Percentiles rank a stretch among this genome's conserved stretches.
Evolutionary conservation across 2,888 invertebrate species (phyloP).

Genomic region (Gasteruption jaculator): DNA sequence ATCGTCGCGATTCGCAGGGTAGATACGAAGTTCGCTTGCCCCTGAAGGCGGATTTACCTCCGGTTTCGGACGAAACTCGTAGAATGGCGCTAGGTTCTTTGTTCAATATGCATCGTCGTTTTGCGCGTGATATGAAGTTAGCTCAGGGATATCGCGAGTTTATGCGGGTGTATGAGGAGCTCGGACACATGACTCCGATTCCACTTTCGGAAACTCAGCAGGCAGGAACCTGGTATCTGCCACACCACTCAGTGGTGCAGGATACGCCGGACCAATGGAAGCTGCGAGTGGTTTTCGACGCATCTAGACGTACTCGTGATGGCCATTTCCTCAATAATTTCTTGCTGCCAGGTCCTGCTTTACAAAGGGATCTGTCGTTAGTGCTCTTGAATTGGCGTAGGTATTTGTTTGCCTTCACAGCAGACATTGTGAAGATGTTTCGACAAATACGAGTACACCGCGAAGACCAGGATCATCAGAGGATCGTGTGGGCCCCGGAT

Average conservation of each 20-base stretch:
- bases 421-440: conserved; percentile 16
- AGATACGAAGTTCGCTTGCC: conserved; percentile 8
- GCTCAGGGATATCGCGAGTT: conserved; percentile 1
- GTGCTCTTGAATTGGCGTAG: conserved; percentile 9
- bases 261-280: neutral
- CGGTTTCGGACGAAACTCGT: neutral
- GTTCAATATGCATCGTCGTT: neutral
- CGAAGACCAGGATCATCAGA: conserved; percentile 7
- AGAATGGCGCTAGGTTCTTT: conserved; percentile 1
- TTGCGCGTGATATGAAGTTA: neutral
- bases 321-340: conserved; percentile 12
- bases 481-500: conserved; percentile 13
- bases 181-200: conserved; percentile 15
- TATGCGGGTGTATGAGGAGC: conserved; percentile 9
- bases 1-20: conserved; percentile 2
- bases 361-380: conserved; percentile 13
- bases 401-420: conserved; percentile 12
- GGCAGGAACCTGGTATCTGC: conserved; percentile 8
- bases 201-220: neutral
- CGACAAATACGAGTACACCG: conserved; percentile 10
- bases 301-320: conserved; percentile 8
- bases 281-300: conserved; percentile 16
- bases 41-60: neutral
- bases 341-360: conserved; percentile 10
- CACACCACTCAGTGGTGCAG: conserved; percentile 13